Evolutionary conservation across 2,888 invertebrate genomes (phyloP), one percentile per base, ranked within the genome.

Genomic region (Andrena marginata): DNA sequence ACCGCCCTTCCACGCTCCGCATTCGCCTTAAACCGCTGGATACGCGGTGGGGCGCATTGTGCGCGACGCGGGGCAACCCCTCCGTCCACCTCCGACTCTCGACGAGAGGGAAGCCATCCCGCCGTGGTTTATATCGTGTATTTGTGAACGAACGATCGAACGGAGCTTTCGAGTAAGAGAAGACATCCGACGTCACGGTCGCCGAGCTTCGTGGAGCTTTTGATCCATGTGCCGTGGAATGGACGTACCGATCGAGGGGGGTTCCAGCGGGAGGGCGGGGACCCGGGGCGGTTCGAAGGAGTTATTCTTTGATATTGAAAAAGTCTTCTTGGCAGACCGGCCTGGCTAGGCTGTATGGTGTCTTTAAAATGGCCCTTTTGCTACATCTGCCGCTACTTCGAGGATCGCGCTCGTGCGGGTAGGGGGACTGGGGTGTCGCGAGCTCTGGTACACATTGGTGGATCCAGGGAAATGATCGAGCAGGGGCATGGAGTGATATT

Each of bases 21-120:
- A 20, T 70, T 64, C 83, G 83, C 64, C 82, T 82, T 82, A 71
- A 68, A 54, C 54, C 68, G 68, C 62, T n/a, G 64, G 42, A 16
- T 42, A 42, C 42, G 26, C n/a, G 33, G 6, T 26, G 31, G 71
- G 6, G 29, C 67, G 62, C 62, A 82, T 79, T 79, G 79, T 67
- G 62, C 59, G 29, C 13, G 65, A 77, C 49, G 26, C 51, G 20
- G 7, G 10, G 35, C 42, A 10, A 4, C 23, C n/a, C 42, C 13
- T 29, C 59, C 29, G n/a, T 0, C 3, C 56, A 54, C 48, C 20
- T 8, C 16, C 26, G 5, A 5, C 35, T n/a, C 35, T 68, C n/a
- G 0, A 3, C 54, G 26, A 20, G 23, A 56, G 56, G 13, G 23
- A 5, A 29, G 51, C 8, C 54, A 23, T 65, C 68, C 59, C n/a